Base-by-base conservation (phyloP, 1,140 invertebrate species). In the Drosophila pseudoananassae region DNA sequence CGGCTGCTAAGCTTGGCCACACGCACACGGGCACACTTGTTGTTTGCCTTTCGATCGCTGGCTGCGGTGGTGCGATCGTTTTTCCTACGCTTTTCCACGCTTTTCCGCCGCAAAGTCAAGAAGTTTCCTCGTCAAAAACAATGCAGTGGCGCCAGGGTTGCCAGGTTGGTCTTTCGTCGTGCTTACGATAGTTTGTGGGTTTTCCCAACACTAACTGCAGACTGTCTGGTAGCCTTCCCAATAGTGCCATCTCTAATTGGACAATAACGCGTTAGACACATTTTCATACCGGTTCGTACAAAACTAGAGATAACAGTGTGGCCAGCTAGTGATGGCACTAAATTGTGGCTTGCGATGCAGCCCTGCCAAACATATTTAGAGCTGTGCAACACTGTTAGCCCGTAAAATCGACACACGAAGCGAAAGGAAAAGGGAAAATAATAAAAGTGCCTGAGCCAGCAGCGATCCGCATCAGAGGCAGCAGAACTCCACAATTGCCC, bases 71-170 rank as follows among this genome's bases (percentile, higher is more conserved):
- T 36, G 33, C 29, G 43, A 46, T 64, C 45, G 63, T 58, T 81
- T 63, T 63, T 68, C 43, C 43, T 49, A 52, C 43, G 56, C 56
- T 58, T 58, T 47, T 65, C 36, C 17, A 43, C 40, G 52, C 29
- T 65, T 73, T 70, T 63, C 61, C 31, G 56, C 47, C 57, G 56
- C 59, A 58, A 54, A 77, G 57, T 61, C 52, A 70, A 46, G 55
- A 49, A 49, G 43, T 58, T 73, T 74, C 71, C 65, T 74, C 71
- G 65, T 74, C 55, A 55, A 69, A 70, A 74, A 74, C 70, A 74
- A 69, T 74, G 29, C 70, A 74, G 70, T 74, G 52, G 63, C 52
- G 47, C 25, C 57, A 70, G 71, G 60, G 64, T 74, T 74, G 71
- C 71, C 74, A 76, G 23, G 38, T 56, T 38, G 5, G n/a, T 9